Percentiles rank a stretch among this genome's conserved stretches.
Evolutionary conservation across 1,140 invertebrate species (phyloP).

Genomic region (Teleopsis dalmanni): DNA sequence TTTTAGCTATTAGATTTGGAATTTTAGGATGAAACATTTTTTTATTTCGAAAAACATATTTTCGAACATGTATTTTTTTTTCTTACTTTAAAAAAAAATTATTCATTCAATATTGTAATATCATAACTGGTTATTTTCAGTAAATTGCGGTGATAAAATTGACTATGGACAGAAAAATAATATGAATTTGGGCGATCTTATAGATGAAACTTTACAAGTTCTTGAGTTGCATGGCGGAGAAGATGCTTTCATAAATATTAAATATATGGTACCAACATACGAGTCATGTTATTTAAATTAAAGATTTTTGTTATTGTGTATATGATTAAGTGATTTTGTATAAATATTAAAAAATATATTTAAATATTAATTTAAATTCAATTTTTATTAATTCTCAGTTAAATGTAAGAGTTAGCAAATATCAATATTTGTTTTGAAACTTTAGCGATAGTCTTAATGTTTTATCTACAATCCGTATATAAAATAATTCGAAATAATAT

Average conservation of each 20-base stretch:
- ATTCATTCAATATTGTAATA: too few species aligned
- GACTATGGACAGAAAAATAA: conserved; percentile 56
- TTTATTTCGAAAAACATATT: too few species aligned
- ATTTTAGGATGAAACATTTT: too few species aligned
- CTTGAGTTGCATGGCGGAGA: conserved; percentile 86
- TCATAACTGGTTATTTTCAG: conserved; percentile 43
- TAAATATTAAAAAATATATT: background rate
- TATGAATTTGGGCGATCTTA: conserved; percentile 79
- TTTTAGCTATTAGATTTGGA: too few species aligned
- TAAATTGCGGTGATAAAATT: conserved; percentile 55
- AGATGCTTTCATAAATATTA: conserved; percentile 95
- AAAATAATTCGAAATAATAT: too few species aligned
- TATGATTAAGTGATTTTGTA: conserved; percentile 14
- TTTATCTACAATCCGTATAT: too few species aligned
- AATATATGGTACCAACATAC: conserved; percentile 94
- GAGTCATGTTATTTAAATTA: conserved; percentile 51
- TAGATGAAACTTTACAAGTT: conserved; percentile 86
- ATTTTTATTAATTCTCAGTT: too few species aligned
- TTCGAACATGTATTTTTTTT: too few species aligned
- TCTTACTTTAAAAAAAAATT: too few species aligned
- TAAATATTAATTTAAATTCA: background rate
- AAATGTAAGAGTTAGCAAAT: too few species aligned
- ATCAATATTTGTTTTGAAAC: too few species aligned
- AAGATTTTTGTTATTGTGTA: conserved; percentile 14
- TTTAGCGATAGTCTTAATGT: too few species aligned